A percentile compares a stretch with the other conserved stretches of the same genome.
phyloP scores from a whole-genome alignment of 1,140 invertebrate genomes.

The Steinernema feltiae region DNA sequence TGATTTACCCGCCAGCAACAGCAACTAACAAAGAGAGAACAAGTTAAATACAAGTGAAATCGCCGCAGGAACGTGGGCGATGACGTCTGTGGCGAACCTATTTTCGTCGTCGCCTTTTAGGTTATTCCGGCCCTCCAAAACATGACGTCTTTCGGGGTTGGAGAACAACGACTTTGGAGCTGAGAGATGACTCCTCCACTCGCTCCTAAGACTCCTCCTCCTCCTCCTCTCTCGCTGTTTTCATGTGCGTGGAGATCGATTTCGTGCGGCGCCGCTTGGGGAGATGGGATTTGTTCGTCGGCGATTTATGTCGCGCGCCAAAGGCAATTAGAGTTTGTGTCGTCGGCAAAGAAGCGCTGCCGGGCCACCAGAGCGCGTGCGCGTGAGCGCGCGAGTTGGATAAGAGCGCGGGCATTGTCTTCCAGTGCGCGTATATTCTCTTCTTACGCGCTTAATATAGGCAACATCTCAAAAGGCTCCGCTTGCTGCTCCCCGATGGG shows the following conservation, averaged over 20 bases:
- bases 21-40: not conserved
- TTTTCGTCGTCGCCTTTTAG: not conserved
- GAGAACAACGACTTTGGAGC: not conserved
- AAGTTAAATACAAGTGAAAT: not conserved
- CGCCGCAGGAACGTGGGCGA: not conserved
- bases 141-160: not conserved
- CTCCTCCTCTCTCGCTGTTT: not conserved
- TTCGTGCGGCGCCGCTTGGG: not conserved
- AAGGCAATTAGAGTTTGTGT: constrained; percentile 14
- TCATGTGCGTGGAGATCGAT: not conserved
- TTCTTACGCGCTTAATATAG: too few species aligned
- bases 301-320: constrained; percentile 14
- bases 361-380: not conserved
- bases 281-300: constrained; percentile 10
- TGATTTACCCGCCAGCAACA: constrained; percentile 31
- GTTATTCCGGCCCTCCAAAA: constrained; percentile 11
- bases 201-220: not conserved
- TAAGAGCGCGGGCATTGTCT: not conserved
- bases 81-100: constrained; percentile 7
- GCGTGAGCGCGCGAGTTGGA: not conserved
- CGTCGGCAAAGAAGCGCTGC: not conserved
- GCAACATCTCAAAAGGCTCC: not conserved
- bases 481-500: not conserved
- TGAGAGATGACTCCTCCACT: not conserved
- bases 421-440: not conserved